A percentile compares a stretch with the other conserved stretches of the same genome.
Conservation (phyloP, 2,888 invertebrate genomes). For the Agrochola lota region DNA sequence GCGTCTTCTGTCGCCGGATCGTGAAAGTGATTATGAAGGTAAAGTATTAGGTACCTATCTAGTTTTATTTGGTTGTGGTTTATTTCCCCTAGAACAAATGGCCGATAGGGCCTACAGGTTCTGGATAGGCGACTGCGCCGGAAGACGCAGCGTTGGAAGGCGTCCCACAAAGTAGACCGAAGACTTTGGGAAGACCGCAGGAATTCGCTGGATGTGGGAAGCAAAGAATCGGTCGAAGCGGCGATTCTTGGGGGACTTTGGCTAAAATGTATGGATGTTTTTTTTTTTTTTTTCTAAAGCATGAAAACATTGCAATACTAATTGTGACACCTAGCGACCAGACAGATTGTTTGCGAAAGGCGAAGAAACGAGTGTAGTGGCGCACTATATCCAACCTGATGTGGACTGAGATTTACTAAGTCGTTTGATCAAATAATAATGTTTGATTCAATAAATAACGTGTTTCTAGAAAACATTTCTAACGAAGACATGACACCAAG, state of each 20-base stretch:
- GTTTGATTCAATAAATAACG: neutral
- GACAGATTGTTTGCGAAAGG: neutral
- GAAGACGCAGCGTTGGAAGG: too few species aligned
- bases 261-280: too few species aligned
- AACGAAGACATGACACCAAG: neutral
- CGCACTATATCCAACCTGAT: neutral
- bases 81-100: neutral
- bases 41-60: conserved; percentile 16
- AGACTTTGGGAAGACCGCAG: too few species aligned
- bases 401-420: neutral
- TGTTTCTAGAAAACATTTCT: neutral
- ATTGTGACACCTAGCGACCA: neutral
- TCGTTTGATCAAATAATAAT: neutral
- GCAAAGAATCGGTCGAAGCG: too few species aligned
- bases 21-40: conserved; percentile 81
- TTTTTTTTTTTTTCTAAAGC: too few species aligned
- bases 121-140: neutral
- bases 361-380: neutral
- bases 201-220: too few species aligned
- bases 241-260: too few species aligned
- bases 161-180: too few species aligned
- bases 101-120: neutral
- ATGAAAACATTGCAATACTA: neutral
- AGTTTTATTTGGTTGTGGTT: neutral
- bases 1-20: conserved; percentile 82